Evolutionary conservation across 2,113 vertebrate species (phyloP), one percentile per base, ranked within the genome.

Genomic region (Taurulus bubalis): DNA sequence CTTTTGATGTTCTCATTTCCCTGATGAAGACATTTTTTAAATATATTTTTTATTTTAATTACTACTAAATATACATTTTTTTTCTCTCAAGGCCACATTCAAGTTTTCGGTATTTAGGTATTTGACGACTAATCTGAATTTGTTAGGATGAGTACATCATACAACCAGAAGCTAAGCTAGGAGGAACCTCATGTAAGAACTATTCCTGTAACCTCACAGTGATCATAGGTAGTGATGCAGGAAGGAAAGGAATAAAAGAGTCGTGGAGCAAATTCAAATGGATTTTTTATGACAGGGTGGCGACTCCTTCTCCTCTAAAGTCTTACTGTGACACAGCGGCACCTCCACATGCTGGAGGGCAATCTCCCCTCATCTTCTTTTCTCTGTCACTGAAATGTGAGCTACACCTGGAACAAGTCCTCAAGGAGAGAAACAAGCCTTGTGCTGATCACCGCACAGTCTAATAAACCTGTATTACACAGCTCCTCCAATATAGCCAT

Each of bases 401-500:
- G 79, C 73, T 79, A 76, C 73, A 86, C 81, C 84, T 85, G 45
- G 80, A 88, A 86, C 84, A 86, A 42, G 81, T 88, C 91, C 90
- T 89, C 55, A 8, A 87, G 90, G 87, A 84, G 64, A 58, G 77
- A 80, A 87, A 87, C 87, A 85, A 80, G 83, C 77, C 74, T 72
- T 42, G 62, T 32, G 83, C 70, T 87, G 86, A 89, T 90, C 87
- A 85, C 85, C 26, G 87, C 91, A 83, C 79, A 78, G 81, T 82
- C 77, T 93, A 89, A 93, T 93, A 92, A 92, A 93, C 87, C 80
- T 85, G 87, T 88, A 89, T 91, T 90, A 92, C 84, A 89, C 81
- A 66, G 63, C 77, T 83, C 45, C 80, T 67, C 80, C 86, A 88
- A 89, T 87, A 90, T 70, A 87, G 66, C 82, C 68, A 62, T 81